These are phyloP conservation scores for Megamerina dolium DNA, from an alignment of 2,888 invertebrate species.

Conservation along the genomic window DNA sequence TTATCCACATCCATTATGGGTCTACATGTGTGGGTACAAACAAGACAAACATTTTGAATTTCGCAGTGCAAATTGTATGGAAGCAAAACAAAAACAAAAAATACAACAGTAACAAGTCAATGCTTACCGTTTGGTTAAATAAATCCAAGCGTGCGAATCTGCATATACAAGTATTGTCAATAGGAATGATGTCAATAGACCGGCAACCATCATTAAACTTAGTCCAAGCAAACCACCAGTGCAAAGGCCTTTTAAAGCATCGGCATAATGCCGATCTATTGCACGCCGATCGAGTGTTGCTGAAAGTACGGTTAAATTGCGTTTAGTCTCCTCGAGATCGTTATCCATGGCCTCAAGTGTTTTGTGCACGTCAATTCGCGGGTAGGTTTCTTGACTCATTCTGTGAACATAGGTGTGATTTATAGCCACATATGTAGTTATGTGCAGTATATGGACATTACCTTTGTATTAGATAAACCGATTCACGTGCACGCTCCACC, in stretches of 20 bases:
- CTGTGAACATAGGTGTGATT: no score
- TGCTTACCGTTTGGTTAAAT: conserved; percentile 86
- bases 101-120: no score
- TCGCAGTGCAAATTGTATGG: neutral
- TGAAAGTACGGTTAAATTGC: conserved; percentile 49
- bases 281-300: conserved; percentile 75
- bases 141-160: conserved; percentile 95
- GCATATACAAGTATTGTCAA: conserved; percentile 89
- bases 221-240: conserved; percentile 75
- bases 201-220: conserved; percentile 81
- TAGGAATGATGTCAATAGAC: conserved; percentile 77
- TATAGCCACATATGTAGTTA: no score
- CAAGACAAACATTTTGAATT: neutral
- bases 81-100: neutral
- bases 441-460: conserved; percentile 19
- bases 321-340: conserved; percentile 46
- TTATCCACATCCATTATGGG: conserved; percentile 44
- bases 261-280: conserved; percentile 75
- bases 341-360: conserved; percentile 43
- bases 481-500: conserved; percentile 48
- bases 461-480: conserved; percentile 43
- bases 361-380: conserved; percentile 44
- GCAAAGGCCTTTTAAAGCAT: conserved; percentile 74
- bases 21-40: conserved; percentile 22
- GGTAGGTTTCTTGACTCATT: conserved; percentile 48